Evolutionary conservation across 2,113 vertebrate genomes (phyloP), one percentile per base, ranked within the genome.

Genomic region (Scolopax mira): DNA sequence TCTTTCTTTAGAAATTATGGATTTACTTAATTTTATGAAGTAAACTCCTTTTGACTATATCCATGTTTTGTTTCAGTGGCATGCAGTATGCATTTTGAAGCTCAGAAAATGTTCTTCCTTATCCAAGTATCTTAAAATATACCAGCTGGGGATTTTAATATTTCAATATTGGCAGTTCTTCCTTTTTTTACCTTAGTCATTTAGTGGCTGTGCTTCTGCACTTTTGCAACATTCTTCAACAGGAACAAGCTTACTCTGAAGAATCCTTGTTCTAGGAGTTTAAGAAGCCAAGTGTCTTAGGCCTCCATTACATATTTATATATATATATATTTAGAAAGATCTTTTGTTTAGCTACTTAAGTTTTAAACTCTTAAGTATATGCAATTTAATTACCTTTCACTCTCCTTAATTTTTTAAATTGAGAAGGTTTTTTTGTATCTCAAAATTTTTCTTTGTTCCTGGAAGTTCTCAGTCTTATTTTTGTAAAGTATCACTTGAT

Each of bases 351-450:
- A 81, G 13, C 18, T 75, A 46, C 69, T 75, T 75, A 82, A 61
- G 19, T 79, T 95, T 91, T 89, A 39, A 86, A 51, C 14, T 58
- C 33, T 86, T 67, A 67, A 88, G 33, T 82, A 28, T 93, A 79
- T 91, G 39, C 39, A 90, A 78, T 94, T 94, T 90, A 9, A 55
- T 93, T 93, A 70, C 52, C 17, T 90, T 71, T 85, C 28, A 73
- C 46, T 78, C 10, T n/a, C 37, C 39, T 69, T 86, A 60, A 8
- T 83, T 72, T 55, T 61, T 66, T 52, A 86, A 69, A 80, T 91
- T 85, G 93, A 86, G 14, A 79, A 90, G 27, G n/a, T n/a, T 60
- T 77, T 69, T 60, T 74, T 51, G 60, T 93, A 69, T 30, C n/a
- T 89, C 54, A 90, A 21, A 18, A 3, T 30, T 71, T 88, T 25